Evolutionary conservation across 2,797 vertebrate genomes (phyloP).

Genomic region (Mergus octosetaceus): DNA sequence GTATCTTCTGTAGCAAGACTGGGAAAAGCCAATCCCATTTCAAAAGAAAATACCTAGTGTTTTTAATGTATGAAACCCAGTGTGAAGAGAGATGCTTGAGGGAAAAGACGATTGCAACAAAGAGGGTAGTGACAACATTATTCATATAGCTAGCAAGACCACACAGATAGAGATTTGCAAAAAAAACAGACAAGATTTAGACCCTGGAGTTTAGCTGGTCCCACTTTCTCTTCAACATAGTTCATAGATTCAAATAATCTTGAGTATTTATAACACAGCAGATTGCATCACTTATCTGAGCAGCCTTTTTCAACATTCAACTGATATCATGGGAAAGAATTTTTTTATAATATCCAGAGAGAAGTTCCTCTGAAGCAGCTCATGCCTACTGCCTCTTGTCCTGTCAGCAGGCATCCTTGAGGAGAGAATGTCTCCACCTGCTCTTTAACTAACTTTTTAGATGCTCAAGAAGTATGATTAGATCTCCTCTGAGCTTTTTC

Average conservation of each 20-base stretch:
- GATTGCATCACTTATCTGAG: neutral
- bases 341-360: neutral
- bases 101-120: neutral
- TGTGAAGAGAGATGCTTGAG: neutral
- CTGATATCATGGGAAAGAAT: neutral
- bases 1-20: neutral
- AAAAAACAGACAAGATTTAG: neutral
- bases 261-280: neutral
- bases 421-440: neutral
- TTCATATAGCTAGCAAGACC: neutral
- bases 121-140: neutral
- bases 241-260: neutral
- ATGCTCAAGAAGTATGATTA: neutral
- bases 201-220: neutral
- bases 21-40: neutral
- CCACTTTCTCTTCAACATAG: neutral
- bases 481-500: neutral
- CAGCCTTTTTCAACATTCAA: neutral
- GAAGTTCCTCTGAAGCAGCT: neutral
- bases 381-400: neutral
- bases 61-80: neutral
- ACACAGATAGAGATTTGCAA: neutral
- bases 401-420: neutral
- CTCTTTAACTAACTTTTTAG: neutral
- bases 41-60: neutral